Evolutionary conservation across 92 coral and sea anemone species (phyloP).

Genomic region (Plumapathes pennacea): DNA sequence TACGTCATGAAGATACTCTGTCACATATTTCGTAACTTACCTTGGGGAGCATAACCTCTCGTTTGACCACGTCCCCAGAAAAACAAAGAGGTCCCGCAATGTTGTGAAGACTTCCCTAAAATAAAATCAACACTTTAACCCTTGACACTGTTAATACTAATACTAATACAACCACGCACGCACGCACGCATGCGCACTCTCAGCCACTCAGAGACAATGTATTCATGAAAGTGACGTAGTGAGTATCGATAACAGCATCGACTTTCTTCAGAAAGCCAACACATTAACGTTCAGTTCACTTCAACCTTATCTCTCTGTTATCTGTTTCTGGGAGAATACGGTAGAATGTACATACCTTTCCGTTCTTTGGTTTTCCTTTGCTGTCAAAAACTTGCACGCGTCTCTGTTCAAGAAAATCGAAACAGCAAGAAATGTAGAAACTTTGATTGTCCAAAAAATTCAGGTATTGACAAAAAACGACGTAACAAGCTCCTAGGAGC

Average conservation of each 20-base stretch:
- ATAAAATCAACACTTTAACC: neutral
- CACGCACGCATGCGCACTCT: too few species aligned
- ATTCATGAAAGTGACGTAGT: too few species aligned
- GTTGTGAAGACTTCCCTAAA: slow-evolving; percentile 59
- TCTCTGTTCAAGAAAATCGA: slow-evolving; percentile 37
- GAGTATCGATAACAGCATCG: too few species aligned
- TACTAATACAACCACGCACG: too few species aligned
- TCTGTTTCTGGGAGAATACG: neutral
- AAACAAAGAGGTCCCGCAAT: slow-evolving; percentile 95
- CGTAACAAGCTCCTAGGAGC: too few species aligned
- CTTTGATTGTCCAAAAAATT: too few species aligned
- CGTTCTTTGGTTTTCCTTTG: slow-evolving; percentile 66
- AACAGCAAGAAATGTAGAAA: too few species aligned
- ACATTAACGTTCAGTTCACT: neutral
- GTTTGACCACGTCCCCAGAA: slow-evolving; percentile 82
- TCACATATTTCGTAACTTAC: slow-evolving; percentile 7
- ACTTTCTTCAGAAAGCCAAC: neutral
- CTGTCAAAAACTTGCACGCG: slow-evolving; percentile 74
- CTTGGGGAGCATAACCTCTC: slow-evolving; percentile 63
- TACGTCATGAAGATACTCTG: neutral
- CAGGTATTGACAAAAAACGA: too few species aligned
- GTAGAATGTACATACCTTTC: slow-evolving; percentile 50
- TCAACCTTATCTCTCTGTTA: neutral
- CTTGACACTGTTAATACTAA: neutral
- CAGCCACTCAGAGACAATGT: too few species aligned